Evolutionary conservation across 2,888 invertebrate genomes (phyloP).

Genomic region (Omphaloscelis lunosa): DNA sequence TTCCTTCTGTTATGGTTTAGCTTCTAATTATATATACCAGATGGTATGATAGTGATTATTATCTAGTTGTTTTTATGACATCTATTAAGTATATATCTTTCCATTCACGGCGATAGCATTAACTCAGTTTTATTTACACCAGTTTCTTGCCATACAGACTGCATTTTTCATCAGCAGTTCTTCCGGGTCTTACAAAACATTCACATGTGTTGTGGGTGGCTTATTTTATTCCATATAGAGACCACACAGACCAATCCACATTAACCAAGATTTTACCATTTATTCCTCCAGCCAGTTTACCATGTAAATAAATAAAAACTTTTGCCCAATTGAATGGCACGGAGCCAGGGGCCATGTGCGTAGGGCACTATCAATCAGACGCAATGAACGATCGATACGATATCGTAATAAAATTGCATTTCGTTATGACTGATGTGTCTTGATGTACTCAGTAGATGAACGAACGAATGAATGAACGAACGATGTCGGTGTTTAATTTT

Average conservation of each 20-base stretch:
- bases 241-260: constrained; percentile 35
- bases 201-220: neutral
- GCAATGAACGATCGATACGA: constrained; percentile 61
- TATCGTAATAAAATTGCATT: constrained; percentile 67
- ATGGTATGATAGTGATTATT: neutral
- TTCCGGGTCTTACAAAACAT: neutral
- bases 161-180: neutral
- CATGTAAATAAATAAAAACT: constrained; percentile 45
- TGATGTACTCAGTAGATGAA: constrained; percentile 14
- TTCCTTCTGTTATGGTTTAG: neutral
- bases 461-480: constrained; percentile 26
- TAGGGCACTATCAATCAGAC: constrained; percentile 64
- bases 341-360: constrained; percentile 61
- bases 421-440: constrained; percentile 61
- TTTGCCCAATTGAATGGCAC: constrained; percentile 54
- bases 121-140: neutral
- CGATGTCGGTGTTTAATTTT: constrained; percentile 50
- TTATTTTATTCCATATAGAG: neutral
- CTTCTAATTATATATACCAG: neutral
- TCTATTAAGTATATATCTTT: neutral
- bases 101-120: too few relatives aligned
- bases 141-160: neutral
- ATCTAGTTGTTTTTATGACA: neutral
- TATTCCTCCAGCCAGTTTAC: constrained; percentile 14
- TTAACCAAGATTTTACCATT: constrained; percentile 5